Percentiles rank a stretch among this genome's conserved stretches.
Evolutionary conservation across 2,113 vertebrate species (phyloP).

Genomic region (Antennarius striatus): DNA sequence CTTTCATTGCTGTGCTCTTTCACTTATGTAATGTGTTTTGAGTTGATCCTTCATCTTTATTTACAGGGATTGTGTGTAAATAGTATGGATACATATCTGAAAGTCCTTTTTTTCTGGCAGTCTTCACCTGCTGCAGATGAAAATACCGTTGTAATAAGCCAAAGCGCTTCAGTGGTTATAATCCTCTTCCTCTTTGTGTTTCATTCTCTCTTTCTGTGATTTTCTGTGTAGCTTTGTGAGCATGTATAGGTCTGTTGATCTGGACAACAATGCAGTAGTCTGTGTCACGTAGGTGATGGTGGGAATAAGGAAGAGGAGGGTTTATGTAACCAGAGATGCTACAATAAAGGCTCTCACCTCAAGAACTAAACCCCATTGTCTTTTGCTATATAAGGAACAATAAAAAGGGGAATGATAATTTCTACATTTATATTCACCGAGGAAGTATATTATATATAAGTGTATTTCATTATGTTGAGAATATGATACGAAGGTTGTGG

Average conservation of each 20-base stretch:
- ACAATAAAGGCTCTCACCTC: slow-evolving; percentile 26
- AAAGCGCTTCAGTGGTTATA: not conserved
- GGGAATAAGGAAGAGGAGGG: slow-evolving; percentile 10
- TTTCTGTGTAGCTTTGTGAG: slow-evolving; percentile 1
- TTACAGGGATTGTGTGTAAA: not conserved
- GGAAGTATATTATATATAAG: too few relatives aligned
- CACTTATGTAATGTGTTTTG: not conserved
- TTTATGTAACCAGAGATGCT: slow-evolving; percentile 49
- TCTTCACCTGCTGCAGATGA: not conserved
- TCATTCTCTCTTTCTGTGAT: not conserved
- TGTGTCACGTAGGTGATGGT: slow-evolving; percentile 24
- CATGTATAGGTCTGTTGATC: slow-evolving; percentile 17
- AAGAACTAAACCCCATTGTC: slow-evolving; percentile 7
- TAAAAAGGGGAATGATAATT: too few relatives aligned
- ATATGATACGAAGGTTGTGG: too few relatives aligned
- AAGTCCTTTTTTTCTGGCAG: not conserved
- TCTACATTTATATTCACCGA: too few relatives aligned
- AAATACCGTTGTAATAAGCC: not conserved
- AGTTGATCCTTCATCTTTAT: not conserved
- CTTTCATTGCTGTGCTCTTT: not conserved
- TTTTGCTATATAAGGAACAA: too few relatives aligned
- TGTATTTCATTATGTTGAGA: too few relatives aligned
- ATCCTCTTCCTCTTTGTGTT: not conserved
- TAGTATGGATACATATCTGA: not conserved
- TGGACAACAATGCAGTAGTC: slow-evolving; percentile 27